A percentile compares a stretch with the other conserved stretches of the same genome.
Conservation (phyloP, 2,888 invertebrate genomes). For the Abscondita cerata region DNA sequence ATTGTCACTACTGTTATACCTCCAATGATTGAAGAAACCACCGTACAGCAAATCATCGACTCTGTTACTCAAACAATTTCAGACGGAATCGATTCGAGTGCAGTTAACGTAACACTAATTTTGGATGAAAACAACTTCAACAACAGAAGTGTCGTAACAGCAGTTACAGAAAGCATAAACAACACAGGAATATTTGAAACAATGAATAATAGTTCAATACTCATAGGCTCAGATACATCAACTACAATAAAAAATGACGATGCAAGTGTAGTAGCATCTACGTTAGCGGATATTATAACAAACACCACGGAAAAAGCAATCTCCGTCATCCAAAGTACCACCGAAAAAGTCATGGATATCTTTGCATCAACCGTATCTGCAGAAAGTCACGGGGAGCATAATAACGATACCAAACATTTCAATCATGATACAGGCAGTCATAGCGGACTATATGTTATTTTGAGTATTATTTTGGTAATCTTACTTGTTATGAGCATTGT, state of each 20-base stretch:
- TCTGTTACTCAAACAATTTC: neutral
- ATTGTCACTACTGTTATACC: neutral
- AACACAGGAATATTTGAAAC: neutral
- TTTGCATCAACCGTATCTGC: neutral
- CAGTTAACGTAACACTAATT: neutral
- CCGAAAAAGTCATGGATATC: neutral
- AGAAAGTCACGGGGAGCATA: neutral
- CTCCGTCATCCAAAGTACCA: slow-evolving; percentile 11
- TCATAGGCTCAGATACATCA: neutral
- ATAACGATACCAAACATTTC: too few species aligned
- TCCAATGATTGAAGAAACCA: neutral
- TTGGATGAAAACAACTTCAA: neutral
- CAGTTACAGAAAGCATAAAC: neutral
- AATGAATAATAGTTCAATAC: neutral
- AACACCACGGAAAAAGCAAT: neutral
- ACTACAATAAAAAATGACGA: neutral
- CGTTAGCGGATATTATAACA: slow-evolving; percentile 10
- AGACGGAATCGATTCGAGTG: neutral
- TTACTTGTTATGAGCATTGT: slow-evolving; percentile 39
- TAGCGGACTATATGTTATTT: slow-evolving; percentile 38
- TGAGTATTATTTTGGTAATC: slow-evolving; percentile 42
- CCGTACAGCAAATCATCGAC: neutral
- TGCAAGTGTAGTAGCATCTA: slow-evolving; percentile 10
- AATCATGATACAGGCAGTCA: slow-evolving; percentile 1
- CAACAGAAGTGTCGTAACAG: neutral